Conservation (phyloP, 2,888 invertebrate genomes). For the Drosophila melanosoma region DNA sequence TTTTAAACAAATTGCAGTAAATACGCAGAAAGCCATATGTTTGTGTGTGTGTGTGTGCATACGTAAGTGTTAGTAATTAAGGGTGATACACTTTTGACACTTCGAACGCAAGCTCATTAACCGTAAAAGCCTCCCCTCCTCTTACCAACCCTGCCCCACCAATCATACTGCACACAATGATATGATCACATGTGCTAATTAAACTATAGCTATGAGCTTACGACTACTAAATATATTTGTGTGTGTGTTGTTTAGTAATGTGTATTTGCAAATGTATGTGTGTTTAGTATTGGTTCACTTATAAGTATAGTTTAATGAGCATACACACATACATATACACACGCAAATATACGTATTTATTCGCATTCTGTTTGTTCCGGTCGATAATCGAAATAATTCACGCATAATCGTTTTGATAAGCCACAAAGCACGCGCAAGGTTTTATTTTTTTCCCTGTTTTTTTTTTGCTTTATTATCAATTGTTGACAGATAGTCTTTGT, state of each 20-base stretch:
- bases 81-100: slow-evolving; percentile 73
- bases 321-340: neutral
- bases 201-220: slow-evolving; percentile 27
- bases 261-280: neutral
- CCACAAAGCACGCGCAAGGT: neutral
- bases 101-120: slow-evolving; percentile 24
- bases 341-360: neutral
- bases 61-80: slow-evolving; percentile 50
- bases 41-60: neutral
- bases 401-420: slow-evolving; percentile 42
- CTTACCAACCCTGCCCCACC: neutral
- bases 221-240: neutral
- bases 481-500: neutral
- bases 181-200: slow-evolving; percentile 47
- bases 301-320: neutral
- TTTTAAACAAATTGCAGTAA: slow-evolving; percentile 28
- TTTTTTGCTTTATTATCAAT: neutral
- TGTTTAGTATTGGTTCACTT: neutral
- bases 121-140: slow-evolving; percentile 20
- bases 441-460: neutral
- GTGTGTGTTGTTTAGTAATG: neutral
- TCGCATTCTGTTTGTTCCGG: neutral
- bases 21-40: neutral
- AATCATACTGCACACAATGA: slow-evolving; percentile 17
- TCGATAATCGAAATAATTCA: slow-evolving; percentile 9